These are phyloP conservation scores for Amniataba percoides DNA, from an alignment of 2,797 vertebrate genomes.

Conservation along the genomic window DNA sequence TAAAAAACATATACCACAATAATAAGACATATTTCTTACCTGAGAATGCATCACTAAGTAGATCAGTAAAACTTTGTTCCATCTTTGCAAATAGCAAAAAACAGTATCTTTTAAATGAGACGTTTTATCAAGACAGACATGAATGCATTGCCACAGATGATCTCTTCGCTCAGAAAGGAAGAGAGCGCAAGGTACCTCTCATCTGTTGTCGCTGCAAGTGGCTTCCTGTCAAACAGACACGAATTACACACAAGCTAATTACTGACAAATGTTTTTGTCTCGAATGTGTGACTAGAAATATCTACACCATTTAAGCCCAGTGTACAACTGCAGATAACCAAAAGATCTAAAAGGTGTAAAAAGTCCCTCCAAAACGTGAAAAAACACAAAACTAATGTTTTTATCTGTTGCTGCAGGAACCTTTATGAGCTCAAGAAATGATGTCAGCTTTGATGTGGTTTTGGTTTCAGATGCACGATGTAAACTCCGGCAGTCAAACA, in stretches of 20 bases:
- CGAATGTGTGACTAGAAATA: not conserved
- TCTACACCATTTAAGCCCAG: not conserved
- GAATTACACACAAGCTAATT: conserved; percentile 22
- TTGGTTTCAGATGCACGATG: conserved; percentile 58
- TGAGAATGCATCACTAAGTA: conserved; percentile 76
- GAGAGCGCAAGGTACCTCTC: conserved; percentile 53
- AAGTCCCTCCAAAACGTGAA: conserved; percentile 14
- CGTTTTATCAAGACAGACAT: conserved; percentile 33
- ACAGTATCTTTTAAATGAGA: not conserved
- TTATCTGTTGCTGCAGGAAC: conserved; percentile 37
- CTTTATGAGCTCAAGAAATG: conserved; percentile 58
- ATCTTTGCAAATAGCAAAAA: conserved; percentile 70
- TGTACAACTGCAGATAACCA: not conserved
- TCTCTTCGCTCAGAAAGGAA: conserved; percentile 55
- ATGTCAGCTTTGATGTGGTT: conserved; percentile 78
- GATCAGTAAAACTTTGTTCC: conserved; percentile 78
- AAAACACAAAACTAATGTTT: conserved; percentile 27
- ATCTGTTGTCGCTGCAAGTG: conserved; percentile 59
- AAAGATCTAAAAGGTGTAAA: not conserved
- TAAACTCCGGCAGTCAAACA: conserved; percentile 43
- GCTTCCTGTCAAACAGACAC: conserved; percentile 83
- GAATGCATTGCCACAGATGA: conserved; percentile 32
- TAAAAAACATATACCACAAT: not conserved
- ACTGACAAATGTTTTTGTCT: not conserved
- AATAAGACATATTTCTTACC: conserved; percentile 69